Percentiles rank a stretch among this genome's conserved stretches.
These are phyloP conservation scores for Mizuhopecten yessoensis DNA, from an alignment of 1,140 invertebrate genomes.

Conservation along the genomic window DNA sequence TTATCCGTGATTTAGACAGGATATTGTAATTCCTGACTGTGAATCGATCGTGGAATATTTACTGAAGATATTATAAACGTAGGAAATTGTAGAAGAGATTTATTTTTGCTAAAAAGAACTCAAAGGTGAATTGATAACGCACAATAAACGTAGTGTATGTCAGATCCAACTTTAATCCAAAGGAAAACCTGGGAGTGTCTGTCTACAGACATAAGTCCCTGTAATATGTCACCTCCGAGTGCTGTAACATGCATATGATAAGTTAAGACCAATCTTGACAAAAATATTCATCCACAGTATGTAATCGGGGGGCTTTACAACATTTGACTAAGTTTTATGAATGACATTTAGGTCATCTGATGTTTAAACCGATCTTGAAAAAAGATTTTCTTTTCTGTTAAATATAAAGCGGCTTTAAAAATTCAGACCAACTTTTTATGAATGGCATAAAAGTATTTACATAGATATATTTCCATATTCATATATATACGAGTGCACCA, in stretches of 20 bases:
- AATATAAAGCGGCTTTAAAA: background rate
- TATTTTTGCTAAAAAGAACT: background rate
- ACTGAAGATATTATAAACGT: background rate
- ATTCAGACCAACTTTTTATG: background rate
- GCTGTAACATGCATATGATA: background rate
- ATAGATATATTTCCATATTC: background rate
- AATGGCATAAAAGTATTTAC: constrained; percentile 19
- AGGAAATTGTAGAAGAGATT: background rate
- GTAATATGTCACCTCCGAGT: background rate
- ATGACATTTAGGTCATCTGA: background rate
- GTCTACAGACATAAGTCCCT: background rate
- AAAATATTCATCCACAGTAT: background rate
- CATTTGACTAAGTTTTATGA: background rate
- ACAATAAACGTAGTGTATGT: background rate
- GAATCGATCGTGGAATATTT: background rate
- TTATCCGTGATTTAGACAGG: no score
- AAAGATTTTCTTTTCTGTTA: constrained; percentile 13
- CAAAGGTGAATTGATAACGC: constrained; percentile 13
- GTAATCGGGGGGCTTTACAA: background rate
- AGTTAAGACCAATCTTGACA: background rate
- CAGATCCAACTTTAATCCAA: background rate
- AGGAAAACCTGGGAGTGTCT: constrained; percentile 22
- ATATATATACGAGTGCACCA: background rate
- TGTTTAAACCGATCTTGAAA: constrained; percentile 19
- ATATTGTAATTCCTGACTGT: no score